A percentile compares a stretch with the other conserved stretches of the same genome.
Conservation (phyloP, 2,888 invertebrate genomes). For the Aromia moschata region DNA sequence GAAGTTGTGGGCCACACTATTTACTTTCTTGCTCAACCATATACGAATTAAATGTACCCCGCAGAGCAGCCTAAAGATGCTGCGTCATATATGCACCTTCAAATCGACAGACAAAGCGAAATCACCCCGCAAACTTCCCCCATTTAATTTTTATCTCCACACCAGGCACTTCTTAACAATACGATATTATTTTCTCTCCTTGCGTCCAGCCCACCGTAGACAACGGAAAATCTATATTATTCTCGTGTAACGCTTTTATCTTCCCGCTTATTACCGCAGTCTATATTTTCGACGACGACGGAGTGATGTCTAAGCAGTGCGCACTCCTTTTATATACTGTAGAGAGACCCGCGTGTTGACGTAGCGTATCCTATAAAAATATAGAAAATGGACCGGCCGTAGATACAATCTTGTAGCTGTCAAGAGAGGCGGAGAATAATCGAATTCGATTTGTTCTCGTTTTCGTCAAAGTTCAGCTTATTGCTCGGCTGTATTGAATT, state of each 20-base stretch:
- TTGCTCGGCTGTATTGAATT: conserved; percentile 8
- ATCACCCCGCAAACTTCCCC: conserved; percentile 8
- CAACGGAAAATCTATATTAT: conserved; percentile 20
- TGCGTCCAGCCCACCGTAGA: background rate
- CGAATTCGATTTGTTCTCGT: conserved; percentile 14
- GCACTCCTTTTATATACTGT: conserved; percentile 20
- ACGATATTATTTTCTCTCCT: conserved; percentile 2
- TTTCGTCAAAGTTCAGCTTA: conserved; percentile 19
- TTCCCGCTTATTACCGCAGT: conserved; percentile 18
- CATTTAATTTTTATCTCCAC: conserved; percentile 11
- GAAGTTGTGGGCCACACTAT: too few relatives aligned
- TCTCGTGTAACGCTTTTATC: conserved; percentile 22
- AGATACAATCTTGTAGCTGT: conserved; percentile 23
- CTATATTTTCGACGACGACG: conserved; percentile 9
- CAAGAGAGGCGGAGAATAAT: conserved; percentile 11
- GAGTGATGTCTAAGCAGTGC: conserved; percentile 12
- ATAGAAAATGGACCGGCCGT: conserved; percentile 22
- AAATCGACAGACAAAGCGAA: conserved; percentile 3
- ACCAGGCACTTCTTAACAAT: conserved; percentile 7
- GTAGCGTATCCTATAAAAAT: conserved; percentile 25
- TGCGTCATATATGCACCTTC: conserved; percentile 11
- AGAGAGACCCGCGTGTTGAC: conserved; percentile 19
- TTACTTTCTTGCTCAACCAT: too few relatives aligned
- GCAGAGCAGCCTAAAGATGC: too few relatives aligned
- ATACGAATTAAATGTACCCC: too few relatives aligned